A percentile compares a stretch with the other conserved stretches of the same genome.
Conservation (phyloP, 92 coral and sea anemone genomes). For the Virgularia gustaviana region DNA sequence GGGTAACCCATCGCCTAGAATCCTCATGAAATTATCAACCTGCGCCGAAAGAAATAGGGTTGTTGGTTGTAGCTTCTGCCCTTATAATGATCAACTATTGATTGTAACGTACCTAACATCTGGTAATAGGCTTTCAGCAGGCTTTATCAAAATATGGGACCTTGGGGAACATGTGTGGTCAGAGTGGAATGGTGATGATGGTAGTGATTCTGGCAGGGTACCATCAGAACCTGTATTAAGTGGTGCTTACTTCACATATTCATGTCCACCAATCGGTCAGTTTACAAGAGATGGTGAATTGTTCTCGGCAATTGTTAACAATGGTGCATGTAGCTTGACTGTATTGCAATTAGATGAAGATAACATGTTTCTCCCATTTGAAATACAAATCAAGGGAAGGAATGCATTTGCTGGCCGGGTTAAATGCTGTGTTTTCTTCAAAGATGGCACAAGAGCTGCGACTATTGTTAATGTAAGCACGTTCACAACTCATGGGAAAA, state of each 20-base stretch:
- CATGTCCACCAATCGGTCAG: conserved; percentile 72
- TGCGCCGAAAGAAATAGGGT: too few species aligned
- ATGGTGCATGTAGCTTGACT: conserved; percentile 68
- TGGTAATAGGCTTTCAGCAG: conserved; percentile 35
- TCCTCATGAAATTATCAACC: too few species aligned
- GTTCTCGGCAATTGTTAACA: conserved; percentile 68
- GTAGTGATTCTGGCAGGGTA: not conserved
- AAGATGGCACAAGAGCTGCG: conserved; percentile 65
- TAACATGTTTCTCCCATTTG: conserved; percentile 63
- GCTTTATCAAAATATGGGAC: conserved; percentile 82
- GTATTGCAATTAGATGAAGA: conserved; percentile 53
- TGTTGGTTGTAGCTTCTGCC: not conserved
- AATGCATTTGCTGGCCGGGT: conserved; percentile 67
- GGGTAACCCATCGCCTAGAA: too few species aligned
- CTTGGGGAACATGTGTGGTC: conserved; percentile 27
- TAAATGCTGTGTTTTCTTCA: conserved; percentile 76
- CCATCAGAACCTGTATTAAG: not conserved
- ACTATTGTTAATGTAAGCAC: conserved; percentile 62
- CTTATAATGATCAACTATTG: not conserved
- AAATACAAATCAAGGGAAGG: conserved; percentile 64
- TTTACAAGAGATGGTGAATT: conserved; percentile 71
- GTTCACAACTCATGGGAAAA: conserved; percentile 49
- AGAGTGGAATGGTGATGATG: conserved; percentile 55
- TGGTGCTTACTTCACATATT: conserved; percentile 68
- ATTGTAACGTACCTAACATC: not conserved